phyloP scores from a whole-genome alignment of 2,888 invertebrate genomes.

The Bombylius major region DNA sequence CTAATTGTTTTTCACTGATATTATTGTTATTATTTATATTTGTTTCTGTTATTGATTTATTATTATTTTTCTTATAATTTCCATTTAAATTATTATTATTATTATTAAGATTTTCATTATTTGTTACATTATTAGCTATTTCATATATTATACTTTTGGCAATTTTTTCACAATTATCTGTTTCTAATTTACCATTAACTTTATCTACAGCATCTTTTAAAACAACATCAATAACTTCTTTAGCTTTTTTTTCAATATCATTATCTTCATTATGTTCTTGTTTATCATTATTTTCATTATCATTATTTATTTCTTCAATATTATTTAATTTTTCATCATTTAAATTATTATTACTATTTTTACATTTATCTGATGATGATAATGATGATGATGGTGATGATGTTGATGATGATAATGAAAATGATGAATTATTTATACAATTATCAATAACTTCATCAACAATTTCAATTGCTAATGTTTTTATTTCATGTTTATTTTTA shows the following conservation, averaged over 20 bases:
- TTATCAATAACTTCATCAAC: slow-evolving; percentile 31
- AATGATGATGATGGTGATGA: background rate
- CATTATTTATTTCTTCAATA: background rate
- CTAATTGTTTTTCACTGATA: too few species aligned
- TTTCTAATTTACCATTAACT: slow-evolving; percentile 23
- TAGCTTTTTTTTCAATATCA: slow-evolving; percentile 18
- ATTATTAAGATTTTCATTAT: too few species aligned
- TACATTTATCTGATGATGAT: slow-evolving; percentile 12
- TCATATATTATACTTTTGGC: slow-evolving; percentile 15
- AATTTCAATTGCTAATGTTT: slow-evolving; percentile 26
- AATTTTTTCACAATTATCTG: slow-evolving; percentile 11
- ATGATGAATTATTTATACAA: slow-evolving; percentile 15
- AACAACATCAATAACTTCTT: slow-evolving; percentile 39
- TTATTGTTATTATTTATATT: too few species aligned
- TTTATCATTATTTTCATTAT: slow-evolving; percentile 12
- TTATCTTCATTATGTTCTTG: slow-evolving; percentile 35
- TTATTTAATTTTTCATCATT: background rate
- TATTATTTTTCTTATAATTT: too few species aligned
- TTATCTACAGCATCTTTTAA: slow-evolving; percentile 39
- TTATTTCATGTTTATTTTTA: slow-evolving; percentile 15
- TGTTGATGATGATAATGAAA: slow-evolving; percentile 13
- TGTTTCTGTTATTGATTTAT: too few species aligned
- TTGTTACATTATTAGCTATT: slow-evolving; percentile 14
- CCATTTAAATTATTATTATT: too few species aligned
- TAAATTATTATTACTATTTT: background rate